These are phyloP conservation scores for Psittacula derbiana DNA, from an alignment of 2,797 vertebrate species.

Conservation along the genomic window DNA sequence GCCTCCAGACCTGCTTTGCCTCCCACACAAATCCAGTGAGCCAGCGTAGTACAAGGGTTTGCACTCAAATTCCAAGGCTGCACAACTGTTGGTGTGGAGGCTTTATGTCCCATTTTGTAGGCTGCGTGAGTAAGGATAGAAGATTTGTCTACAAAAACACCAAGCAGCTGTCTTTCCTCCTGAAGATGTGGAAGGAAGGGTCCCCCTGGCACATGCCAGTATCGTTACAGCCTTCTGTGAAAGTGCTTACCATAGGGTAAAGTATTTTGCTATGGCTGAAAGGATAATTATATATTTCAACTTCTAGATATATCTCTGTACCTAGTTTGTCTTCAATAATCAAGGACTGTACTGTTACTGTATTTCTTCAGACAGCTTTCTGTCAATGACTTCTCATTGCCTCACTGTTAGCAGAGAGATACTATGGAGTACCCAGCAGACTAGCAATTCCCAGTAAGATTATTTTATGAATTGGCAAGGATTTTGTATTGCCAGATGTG, in stretches of 20 bases:
- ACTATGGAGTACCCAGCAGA: background rate
- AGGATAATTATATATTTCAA: background rate
- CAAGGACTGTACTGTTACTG: background rate
- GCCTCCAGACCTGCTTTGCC: background rate
- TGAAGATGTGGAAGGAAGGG: background rate
- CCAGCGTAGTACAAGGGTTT: background rate
- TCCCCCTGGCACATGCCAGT: background rate
- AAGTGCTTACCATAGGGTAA: background rate
- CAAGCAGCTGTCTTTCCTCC: background rate
- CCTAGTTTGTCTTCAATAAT: background rate
- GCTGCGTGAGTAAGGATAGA: background rate
- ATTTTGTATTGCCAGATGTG: background rate
- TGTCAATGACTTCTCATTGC: background rate
- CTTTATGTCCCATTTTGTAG: background rate
- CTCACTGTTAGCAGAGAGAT: background rate
- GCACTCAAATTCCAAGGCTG: background rate
- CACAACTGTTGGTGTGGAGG: background rate
- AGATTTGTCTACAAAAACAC: background rate
- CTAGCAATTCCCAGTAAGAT: background rate
- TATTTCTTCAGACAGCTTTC: background rate
- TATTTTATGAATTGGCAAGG: background rate
- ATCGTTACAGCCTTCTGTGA: background rate
- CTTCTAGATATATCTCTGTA: background rate
- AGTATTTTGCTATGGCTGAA: background rate
- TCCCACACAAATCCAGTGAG: background rate